A percentile compares a stretch with the other conserved stretches of the same genome.
Evolutionary conservation across 2,113 vertebrate species (phyloP).

Genomic region (Pantherophis guttatus): DNA sequence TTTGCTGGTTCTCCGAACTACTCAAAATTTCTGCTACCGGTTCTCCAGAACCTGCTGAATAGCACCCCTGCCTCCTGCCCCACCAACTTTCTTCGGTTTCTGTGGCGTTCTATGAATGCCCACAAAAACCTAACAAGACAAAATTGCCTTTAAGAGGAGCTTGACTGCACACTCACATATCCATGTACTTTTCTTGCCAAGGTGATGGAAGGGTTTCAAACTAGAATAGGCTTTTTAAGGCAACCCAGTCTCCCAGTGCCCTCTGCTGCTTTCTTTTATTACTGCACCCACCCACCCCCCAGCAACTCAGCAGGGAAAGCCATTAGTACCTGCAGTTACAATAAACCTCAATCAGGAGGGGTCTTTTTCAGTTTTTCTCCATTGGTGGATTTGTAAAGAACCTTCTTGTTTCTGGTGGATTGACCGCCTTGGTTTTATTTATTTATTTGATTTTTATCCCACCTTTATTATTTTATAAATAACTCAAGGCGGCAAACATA

Average conservation of each 20-base stretch:
- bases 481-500: too few species aligned
- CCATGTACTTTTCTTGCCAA: neutral
- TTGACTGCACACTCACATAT: neutral
- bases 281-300: constrained; percentile 28
- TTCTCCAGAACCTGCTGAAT: too few species aligned
- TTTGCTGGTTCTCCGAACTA: too few species aligned
- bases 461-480: too few species aligned
- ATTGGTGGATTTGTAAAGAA: neutral
- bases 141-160: neutral
- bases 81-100: neutral
- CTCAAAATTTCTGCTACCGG: too few species aligned
- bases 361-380: constrained; percentile 26
- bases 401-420: neutral
- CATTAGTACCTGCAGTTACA: constrained; percentile 18
- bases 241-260: constrained; percentile 55
- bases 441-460: too few species aligned
- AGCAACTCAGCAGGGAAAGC: neutral
- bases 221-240: neutral
- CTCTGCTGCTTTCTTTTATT: constrained; percentile 57
- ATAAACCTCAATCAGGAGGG: neutral
- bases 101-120: neutral
- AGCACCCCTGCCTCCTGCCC: too few species aligned
- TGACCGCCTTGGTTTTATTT: neutral
- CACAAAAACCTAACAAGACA: neutral
- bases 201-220: neutral